Percentiles rank a stretch among this genome's conserved stretches.
These are phyloP conservation scores for Lepidonotus clava DNA, from an alignment of 2,888 invertebrate species.

Conservation along the genomic window DNA sequence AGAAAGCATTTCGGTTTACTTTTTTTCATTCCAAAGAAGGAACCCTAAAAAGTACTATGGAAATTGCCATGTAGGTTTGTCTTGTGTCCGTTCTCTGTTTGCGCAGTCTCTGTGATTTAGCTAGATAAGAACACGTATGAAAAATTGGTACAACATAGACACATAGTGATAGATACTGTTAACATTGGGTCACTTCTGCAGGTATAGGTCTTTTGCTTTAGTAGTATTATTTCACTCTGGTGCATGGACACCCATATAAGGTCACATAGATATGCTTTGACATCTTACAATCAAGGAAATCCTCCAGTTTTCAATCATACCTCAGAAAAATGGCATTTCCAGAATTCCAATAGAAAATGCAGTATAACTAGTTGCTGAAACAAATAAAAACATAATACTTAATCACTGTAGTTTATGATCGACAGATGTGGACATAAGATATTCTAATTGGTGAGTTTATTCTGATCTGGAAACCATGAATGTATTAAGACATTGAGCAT, in stretches of 20 bases:
- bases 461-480: too few species aligned
- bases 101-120: background rate
- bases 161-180: background rate
- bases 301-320: background rate
- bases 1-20: too few species aligned
- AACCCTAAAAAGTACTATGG: background rate
- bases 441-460: too few species aligned
- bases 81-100: background rate
- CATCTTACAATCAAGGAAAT: background rate
- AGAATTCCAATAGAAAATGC: too few species aligned
- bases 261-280: constrained; percentile 44
- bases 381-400: too few species aligned
- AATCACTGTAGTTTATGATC: too few species aligned
- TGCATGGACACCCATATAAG: background rate
- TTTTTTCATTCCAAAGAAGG: too few species aligned
- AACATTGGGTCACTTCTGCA: background rate
- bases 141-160: background rate
- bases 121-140: background rate
- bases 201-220: constrained; percentile 34
- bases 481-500: too few species aligned
- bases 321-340: too few species aligned
- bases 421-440: too few species aligned
- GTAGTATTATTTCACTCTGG: background rate
- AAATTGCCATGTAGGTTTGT: background rate
- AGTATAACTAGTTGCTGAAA: too few species aligned